Evolutionary conservation across 2,113 vertebrate species (phyloP), one percentile per base, ranked within the genome.

Genomic region (Paracanthobrama guichenoti): DNA sequence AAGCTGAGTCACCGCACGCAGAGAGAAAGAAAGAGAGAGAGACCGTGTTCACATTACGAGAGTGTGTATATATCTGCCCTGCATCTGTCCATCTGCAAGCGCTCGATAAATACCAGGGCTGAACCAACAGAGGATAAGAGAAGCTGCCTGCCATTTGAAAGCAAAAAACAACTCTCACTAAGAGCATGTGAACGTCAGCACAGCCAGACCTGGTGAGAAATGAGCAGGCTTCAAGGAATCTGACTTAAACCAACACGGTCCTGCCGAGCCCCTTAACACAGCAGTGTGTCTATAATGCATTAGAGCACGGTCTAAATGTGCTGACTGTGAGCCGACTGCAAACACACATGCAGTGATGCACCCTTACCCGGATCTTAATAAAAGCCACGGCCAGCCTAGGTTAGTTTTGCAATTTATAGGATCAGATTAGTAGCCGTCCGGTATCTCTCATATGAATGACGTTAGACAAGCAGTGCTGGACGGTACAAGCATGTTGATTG

Each of bases 1-100:
- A 31, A 71, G 39, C 79, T 88, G 89, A 94, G 87, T 93, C 92
- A 93, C 42, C 39, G 18, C 75, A 14, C 6, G 22, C 39, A 53
- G 9, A 57, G 13, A 71, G 48, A 59, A 9, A 44, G 50, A 60
- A 8, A 62, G 16, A 44, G 39, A 13, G 24, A 82, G 35, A 82
- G 26, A 67, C 46, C 78, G 31, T 0, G 48, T 75, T 31, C 48
- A 11, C 66, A 6, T 22, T 11, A 11, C 31, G 2, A 59, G 69
- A 46, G 5, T 13, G 69, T 44, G 11, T 44, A 11, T 44, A 14
- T 77, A 57, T 59, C 31, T 59, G 53, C n/a, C 50, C 55, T 24
- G 53, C 53, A 42, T 60, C 75, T 24, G 75, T 78, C 31, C 77
- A 5, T 64, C 57, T 64, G 59, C 44, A 9, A 64, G 39, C 2